phyloP scores from a whole-genome alignment of 2,888 invertebrate species.

The Ochropleura plecta region DNA sequence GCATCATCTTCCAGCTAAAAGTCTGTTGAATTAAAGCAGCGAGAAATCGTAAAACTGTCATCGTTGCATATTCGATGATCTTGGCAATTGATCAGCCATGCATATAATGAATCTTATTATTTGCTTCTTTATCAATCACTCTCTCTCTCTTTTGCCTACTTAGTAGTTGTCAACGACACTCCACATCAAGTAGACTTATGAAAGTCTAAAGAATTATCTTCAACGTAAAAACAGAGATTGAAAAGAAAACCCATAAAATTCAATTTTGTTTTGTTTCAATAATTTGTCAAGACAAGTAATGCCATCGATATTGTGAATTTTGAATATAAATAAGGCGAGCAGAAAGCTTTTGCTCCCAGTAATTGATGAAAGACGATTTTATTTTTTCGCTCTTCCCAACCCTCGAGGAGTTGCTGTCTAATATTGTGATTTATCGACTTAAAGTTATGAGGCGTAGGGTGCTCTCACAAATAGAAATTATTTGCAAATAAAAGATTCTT shows the following conservation, averaged over 20 bases:
- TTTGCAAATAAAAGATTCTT: conserved; percentile 71
- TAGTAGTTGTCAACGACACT: conserved; percentile 14
- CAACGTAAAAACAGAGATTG: conserved; percentile 32
- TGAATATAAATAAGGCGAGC: conserved; percentile 71
- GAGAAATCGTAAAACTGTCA: conserved; percentile 45
- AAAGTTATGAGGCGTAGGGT: conserved; percentile 78
- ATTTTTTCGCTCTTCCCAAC: conserved; percentile 75
- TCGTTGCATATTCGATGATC: conserved; percentile 56
- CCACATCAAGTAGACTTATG: conserved; percentile 28
- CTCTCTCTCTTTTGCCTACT: conserved; percentile 24
- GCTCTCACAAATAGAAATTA: conserved; percentile 71
- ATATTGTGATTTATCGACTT: conserved; percentile 84
- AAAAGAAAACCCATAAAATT: conserved; percentile 50
- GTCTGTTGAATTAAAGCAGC: conserved; percentile 24
- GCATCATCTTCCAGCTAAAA: conserved; percentile 46
- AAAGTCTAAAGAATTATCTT: conserved; percentile 22
- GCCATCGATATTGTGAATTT: conserved; percentile 69
- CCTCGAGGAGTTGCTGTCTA: conserved; percentile 79
- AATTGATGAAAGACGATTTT: conserved; percentile 80
- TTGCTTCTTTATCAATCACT: conserved; percentile 13
- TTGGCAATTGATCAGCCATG: conserved; percentile 30
- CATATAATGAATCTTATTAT: conserved; percentile 27
- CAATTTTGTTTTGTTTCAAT: conserved; percentile 64
- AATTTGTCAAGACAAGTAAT: conserved; percentile 65
- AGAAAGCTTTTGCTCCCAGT: conserved; percentile 72